phyloP scores from a whole-genome alignment of 2,888 invertebrate genomes.

The Eupsilia transversa region DNA sequence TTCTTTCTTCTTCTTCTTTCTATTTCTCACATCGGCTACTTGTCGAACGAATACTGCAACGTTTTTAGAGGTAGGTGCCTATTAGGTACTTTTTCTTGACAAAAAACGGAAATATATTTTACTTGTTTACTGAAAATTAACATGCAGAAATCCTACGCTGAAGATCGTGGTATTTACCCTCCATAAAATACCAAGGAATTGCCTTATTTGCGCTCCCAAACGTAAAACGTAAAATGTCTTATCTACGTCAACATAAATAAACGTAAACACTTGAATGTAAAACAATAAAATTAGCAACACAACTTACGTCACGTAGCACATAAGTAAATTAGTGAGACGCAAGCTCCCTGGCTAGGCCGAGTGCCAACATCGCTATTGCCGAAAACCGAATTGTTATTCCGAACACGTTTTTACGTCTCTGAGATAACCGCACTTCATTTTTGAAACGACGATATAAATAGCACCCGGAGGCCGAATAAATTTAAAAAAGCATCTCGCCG shows the following conservation, averaged over 20 bases:
- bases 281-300: slow-evolving; percentile 61
- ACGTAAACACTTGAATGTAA: slow-evolving; percentile 50
- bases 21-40: not conserved
- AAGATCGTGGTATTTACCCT: not conserved
- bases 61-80: not conserved
- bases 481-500: slow-evolving; percentile 86
- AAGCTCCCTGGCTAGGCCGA: slow-evolving; percentile 57
- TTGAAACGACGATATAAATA: slow-evolving; percentile 89
- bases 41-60: not conserved
- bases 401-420: slow-evolving; percentile 85
- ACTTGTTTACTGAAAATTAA: not conserved
- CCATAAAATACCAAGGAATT: slow-evolving; percentile 28
- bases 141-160: slow-evolving; percentile 7
- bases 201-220: slow-evolving; percentile 34
- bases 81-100: not conserved
- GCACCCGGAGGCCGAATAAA: slow-evolving; percentile 87
- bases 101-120: slow-evolving; percentile 1
- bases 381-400: slow-evolving; percentile 81
- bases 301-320: slow-evolving; percentile 62
- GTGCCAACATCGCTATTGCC: slow-evolving; percentile 61
- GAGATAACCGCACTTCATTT: slow-evolving; percentile 90
- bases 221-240: slow-evolving; percentile 45
- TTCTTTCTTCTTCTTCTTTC: no score
- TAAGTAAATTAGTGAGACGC: slow-evolving; percentile 66
- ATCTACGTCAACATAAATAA: slow-evolving; percentile 52